A percentile compares a stretch with the other conserved stretches of the same genome.
These are phyloP conservation scores for Hiodon tergisus DNA, from an alignment of 2,113 vertebrate genomes.

Conservation along the genomic window DNA sequence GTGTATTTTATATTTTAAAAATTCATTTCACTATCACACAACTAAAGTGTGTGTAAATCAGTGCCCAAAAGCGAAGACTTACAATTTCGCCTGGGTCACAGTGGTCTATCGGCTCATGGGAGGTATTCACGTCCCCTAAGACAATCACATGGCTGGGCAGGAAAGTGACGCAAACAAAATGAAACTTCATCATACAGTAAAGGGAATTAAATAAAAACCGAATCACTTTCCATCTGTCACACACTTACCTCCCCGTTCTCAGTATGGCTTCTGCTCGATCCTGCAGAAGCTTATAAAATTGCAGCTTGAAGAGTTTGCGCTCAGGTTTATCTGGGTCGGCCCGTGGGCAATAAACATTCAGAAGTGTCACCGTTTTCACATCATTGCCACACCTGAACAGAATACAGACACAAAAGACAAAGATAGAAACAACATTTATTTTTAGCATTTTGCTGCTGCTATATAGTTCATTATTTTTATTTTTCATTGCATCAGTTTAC, in stretches of 20 bases:
- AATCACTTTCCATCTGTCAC: not conserved
- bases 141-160: conserved; percentile 75
- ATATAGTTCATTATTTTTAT: too few species aligned
- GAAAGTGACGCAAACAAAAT: conserved; percentile 30
- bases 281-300: conserved; percentile 76
- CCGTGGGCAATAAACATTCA: conserved; percentile 84
- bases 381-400: conserved; percentile 46
- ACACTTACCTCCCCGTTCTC: conserved; percentile 64
- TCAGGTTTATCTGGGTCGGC: conserved; percentile 77
- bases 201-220: not conserved
- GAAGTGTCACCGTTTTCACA: conserved; percentile 62
- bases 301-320: conserved; percentile 72
- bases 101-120: conserved; percentile 76
- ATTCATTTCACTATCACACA: too few species aligned
- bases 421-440: not conserved
- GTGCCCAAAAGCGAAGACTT: conserved; percentile 40
- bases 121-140: conserved; percentile 82
- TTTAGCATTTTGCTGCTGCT: not conserved
- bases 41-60: not conserved
- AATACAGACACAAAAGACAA: not conserved
- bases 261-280: conserved; percentile 71
- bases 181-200: not conserved
- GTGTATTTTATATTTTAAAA: too few species aligned
- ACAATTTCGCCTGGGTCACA: conserved; percentile 73
- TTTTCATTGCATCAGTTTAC: too few species aligned